phyloP scores from a whole-genome alignment of 2,888 invertebrate genomes.

The Nephrotoma flavescens region DNA sequence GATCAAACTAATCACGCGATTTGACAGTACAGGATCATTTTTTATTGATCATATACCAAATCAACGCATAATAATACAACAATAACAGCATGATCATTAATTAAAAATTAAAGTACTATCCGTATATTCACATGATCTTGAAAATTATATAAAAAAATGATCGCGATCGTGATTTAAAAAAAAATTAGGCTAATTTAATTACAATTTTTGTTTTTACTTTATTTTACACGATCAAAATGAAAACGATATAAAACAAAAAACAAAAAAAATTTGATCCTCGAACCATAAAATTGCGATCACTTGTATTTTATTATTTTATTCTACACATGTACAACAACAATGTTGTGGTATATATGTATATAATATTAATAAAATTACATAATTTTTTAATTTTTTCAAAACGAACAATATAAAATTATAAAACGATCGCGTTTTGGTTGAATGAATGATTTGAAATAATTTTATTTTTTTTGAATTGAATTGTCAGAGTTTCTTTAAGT shows the following conservation, averaged over 20 bases:
- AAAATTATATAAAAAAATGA: background rate
- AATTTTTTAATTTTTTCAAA: background rate
- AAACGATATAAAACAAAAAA: background rate
- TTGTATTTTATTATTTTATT: background rate
- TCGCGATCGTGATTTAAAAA: background rate
- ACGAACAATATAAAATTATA: background rate
- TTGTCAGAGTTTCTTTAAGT: constrained; percentile 1
- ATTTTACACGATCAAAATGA: background rate
- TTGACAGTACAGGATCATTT: too few relatives aligned
- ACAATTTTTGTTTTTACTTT: background rate
- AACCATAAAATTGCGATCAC: constrained; percentile 2
- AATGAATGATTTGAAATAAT: constrained; percentile 2
- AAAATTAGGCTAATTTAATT: background rate
- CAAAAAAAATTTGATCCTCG: background rate
- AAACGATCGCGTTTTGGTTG: constrained; percentile 1
- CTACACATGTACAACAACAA: background rate
- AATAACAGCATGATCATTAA: too few relatives aligned
- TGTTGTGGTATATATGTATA: too few relatives aligned
- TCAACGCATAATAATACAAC: too few relatives aligned
- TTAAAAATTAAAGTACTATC: too few relatives aligned
- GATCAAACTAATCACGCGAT: too few relatives aligned
- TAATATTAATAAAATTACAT: background rate
- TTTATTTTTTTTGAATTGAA: constrained; percentile 2
- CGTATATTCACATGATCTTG: background rate
- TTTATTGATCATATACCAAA: too few relatives aligned